These are phyloP conservation scores for Sipha flava DNA, from an alignment of 1,140 invertebrate species.

Conservation along the genomic window DNA sequence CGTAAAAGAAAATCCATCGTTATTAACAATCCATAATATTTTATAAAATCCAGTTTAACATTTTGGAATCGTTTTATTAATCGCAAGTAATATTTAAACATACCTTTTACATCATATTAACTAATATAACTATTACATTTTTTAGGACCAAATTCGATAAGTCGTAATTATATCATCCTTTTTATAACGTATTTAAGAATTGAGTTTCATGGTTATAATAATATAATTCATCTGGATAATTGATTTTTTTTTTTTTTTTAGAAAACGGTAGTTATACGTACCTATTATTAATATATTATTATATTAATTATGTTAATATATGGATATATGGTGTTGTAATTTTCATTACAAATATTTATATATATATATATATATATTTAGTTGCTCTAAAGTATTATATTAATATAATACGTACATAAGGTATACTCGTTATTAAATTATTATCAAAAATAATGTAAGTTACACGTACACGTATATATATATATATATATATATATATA, in stretches of 20 bases:
- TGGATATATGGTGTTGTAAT: not conserved
- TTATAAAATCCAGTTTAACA: not conserved
- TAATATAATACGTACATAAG: slow-evolving; percentile 5
- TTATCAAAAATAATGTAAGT: not conserved
- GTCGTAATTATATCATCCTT: not conserved
- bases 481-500: not conserved
- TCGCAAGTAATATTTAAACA: not conserved
- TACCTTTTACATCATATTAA: not conserved
- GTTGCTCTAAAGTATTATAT: slow-evolving; percentile 4
- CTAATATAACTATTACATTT: not conserved
- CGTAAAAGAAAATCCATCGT: not conserved
- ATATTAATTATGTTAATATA: not conserved
- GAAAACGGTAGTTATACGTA: not conserved
- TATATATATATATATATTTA: slow-evolving; percentile 6
- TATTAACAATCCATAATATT: not conserved
- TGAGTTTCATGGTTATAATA: not conserved
- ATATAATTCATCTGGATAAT: not conserved
- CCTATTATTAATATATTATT: not conserved
- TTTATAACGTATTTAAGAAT: not conserved
- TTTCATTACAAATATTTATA: slow-evolving; percentile 5
- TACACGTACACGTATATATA: no score
- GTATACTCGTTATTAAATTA: not conserved
- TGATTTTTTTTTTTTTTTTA: slow-evolving; percentile 24
- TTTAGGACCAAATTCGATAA: slow-evolving; percentile 11
- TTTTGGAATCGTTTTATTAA: not conserved